Evolutionary conservation across 2,888 invertebrate genomes (phyloP).

Genomic region (Stenchaetothrips biformis): DNA sequence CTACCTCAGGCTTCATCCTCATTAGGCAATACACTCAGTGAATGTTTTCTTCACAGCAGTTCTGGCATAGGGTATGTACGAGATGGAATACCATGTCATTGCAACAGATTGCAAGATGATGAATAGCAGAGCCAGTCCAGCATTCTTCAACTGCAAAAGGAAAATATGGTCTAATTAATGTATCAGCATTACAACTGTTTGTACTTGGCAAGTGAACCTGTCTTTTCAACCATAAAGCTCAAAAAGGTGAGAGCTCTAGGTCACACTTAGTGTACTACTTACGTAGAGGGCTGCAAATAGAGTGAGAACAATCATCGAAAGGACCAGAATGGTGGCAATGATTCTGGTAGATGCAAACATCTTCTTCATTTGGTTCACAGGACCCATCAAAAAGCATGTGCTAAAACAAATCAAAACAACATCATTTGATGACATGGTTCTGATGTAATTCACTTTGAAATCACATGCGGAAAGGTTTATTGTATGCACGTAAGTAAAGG

Average conservation of each 20-base stretch:
- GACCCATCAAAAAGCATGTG: conserved; percentile 87
- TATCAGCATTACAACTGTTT: conserved; percentile 30
- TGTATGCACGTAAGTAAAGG: conserved; percentile 45
- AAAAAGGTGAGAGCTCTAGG: neutral
- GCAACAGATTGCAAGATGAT: conserved; percentile 80
- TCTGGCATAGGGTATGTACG: conserved; percentile 87
- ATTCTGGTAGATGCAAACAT: conserved; percentile 82
- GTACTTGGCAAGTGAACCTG: conserved; percentile 3
- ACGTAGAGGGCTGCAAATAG: conserved; percentile 68
- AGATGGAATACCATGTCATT: conserved; percentile 88
- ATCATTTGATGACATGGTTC: neutral
- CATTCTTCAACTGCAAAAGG: conserved; percentile 61
- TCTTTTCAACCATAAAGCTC: neutral
- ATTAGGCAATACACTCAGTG: conserved; percentile 49
- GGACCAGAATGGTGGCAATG: conserved; percentile 72
- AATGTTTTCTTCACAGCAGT: conserved; percentile 71
- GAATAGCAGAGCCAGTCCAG: conserved; percentile 70
- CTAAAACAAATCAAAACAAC: conserved; percentile 49
- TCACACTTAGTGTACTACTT: conserved; percentile 50
- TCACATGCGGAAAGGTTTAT: neutral
- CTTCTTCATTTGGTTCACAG: conserved; percentile 78
- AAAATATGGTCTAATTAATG: conserved; percentile 28
- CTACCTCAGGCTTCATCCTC: no score
- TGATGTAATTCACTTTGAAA: conserved; percentile 26
- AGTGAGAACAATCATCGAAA: conserved; percentile 63